Percentiles rank a stretch among this genome's conserved stretches.
Conservation (phyloP, 2,113 vertebrate genomes). For the Ibidorhyncha struthersii region DNA sequence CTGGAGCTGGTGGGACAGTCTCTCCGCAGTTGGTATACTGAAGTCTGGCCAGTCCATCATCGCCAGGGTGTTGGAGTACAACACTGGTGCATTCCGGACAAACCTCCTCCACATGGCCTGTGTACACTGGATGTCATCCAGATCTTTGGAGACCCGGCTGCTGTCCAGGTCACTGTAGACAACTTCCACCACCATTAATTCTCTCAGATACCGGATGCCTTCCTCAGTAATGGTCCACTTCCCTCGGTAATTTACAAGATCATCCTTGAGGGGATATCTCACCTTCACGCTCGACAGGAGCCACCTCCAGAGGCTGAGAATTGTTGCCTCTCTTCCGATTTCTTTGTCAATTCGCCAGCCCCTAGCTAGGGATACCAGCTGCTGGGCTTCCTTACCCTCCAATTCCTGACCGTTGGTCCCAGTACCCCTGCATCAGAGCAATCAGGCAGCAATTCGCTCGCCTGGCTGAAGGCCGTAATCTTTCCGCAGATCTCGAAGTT, state of each 20-base stretch:
- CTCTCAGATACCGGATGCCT: neutral
- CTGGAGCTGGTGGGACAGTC: too few relatives aligned
- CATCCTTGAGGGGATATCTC: neutral
- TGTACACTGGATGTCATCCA: neutral
- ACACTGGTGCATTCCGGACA: neutral
- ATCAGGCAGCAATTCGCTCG: neutral
- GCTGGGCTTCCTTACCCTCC: neutral
- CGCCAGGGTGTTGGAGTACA: neutral
- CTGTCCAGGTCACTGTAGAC: neutral
- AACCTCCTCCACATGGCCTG: neutral
- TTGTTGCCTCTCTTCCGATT: neutral
- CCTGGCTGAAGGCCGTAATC: neutral
- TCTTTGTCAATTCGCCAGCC: neutral
- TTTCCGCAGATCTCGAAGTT: neutral
- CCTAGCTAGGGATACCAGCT: neutral
- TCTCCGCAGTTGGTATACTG: neutral
- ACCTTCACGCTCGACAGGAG: neutral
- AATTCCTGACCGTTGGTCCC: neutral
- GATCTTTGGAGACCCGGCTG: neutral
- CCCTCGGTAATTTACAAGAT: neutral
- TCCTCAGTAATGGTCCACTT: neutral
- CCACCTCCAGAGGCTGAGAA: neutral
- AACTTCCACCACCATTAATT: neutral
- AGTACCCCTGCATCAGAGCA: neutral
- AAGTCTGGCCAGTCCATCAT: neutral